These are phyloP conservation scores for Drosophila serrata DNA, from an alignment of 1,140 invertebrate genomes.

Conservation along the genomic window DNA sequence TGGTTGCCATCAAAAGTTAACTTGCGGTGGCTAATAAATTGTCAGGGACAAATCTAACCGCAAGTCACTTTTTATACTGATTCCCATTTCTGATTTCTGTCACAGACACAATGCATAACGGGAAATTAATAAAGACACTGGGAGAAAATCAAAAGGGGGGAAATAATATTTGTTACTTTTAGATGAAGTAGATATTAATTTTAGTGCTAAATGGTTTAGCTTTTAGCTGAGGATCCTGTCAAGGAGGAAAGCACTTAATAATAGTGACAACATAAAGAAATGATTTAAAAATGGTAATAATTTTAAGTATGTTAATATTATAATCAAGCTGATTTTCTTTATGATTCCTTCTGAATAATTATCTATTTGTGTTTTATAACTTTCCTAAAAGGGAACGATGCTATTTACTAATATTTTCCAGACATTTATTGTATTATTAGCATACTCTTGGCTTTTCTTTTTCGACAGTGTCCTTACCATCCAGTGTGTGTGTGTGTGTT, in stretches of 20 bases:
- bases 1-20: constrained; percentile 61
- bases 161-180: no score
- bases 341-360: no score
- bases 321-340: no score
- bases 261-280: no score
- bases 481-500: constrained; percentile 12
- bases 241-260: no score
- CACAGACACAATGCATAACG: constrained; percentile 32
- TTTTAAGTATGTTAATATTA: no score
- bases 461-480: not conserved
- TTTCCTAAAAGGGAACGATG: no score
- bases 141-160: constrained; percentile 12
- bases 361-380: no score
- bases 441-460: not conserved
- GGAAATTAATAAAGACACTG: constrained; percentile 8
- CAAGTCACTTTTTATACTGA: constrained; percentile 50
- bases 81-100: constrained; percentile 57
- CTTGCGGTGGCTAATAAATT: constrained; percentile 67
- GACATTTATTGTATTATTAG: not conserved
- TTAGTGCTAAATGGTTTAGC: no score
- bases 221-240: no score
- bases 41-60: constrained; percentile 58
- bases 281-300: no score
- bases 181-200: no score
- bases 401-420: not conserved